Conservation (phyloP, 2,888 invertebrate species). For the Tupiocoris notatus region DNA sequence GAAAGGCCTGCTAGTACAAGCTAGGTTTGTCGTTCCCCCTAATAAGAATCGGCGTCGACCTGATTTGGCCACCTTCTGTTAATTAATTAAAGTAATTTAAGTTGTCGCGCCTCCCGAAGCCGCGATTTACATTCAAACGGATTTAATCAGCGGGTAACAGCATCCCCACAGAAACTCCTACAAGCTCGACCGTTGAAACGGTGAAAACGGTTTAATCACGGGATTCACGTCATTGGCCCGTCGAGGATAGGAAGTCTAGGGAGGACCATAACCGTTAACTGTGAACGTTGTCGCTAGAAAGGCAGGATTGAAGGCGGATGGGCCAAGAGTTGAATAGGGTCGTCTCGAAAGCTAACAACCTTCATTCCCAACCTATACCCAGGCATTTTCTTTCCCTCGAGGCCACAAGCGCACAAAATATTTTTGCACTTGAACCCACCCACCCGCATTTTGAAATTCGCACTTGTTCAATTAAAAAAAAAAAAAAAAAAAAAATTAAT, state of each 20-base stretch:
- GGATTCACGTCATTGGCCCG: constrained; percentile 30
- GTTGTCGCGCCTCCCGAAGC: constrained; percentile 2
- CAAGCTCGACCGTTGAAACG: neutral
- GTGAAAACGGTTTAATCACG: constrained; percentile 29
- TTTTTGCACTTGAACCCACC: too few relatives aligned
- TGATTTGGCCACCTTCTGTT: neutral
- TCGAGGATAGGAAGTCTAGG: constrained; percentile 2
- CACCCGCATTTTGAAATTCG: too few relatives aligned
- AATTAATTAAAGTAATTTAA: constrained; percentile 20
- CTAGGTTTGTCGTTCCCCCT: too few relatives aligned
- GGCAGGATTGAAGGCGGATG: neutral
- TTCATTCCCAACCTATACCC: neutral
- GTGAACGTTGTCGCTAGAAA: neutral
- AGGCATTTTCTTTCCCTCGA: neutral
- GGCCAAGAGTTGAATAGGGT: neutral
- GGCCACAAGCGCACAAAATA: constrained; percentile 1
- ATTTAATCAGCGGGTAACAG: constrained; percentile 21
- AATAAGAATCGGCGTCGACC: neutral
- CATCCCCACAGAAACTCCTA: neutral
- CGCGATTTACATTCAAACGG: constrained; percentile 20
- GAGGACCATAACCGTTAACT: neutral
- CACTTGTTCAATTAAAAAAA: too few relatives aligned
- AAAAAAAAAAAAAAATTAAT: too few relatives aligned
- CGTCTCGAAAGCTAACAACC: neutral
- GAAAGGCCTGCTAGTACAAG: too few relatives aligned